These are phyloP conservation scores for Cephus rjabovi DNA, from an alignment of 2,888 invertebrate species.

Conservation along the genomic window DNA sequence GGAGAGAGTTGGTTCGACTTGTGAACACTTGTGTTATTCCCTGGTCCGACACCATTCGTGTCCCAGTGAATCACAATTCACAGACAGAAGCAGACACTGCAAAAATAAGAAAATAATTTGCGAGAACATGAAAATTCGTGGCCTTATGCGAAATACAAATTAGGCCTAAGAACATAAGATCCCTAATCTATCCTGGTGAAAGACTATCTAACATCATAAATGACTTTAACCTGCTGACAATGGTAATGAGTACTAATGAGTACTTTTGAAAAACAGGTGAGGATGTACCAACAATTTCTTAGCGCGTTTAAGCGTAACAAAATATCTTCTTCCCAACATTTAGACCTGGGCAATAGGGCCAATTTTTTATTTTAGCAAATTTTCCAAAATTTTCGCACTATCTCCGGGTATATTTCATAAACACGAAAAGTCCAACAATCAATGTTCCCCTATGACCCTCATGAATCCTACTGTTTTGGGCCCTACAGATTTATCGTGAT, in stretches of 20 bases:
- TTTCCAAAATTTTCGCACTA: neutral
- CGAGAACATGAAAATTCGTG: neutral
- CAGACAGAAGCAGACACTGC: neutral
- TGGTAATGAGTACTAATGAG: neutral
- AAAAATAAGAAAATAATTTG: neutral
- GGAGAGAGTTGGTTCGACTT: conserved; percentile 54
- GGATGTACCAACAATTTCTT: neutral
- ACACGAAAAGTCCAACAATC: neutral
- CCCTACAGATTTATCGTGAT: neutral
- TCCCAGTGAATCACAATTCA: conserved; percentile 51
- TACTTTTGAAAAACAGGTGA: neutral
- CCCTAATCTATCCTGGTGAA: neutral
- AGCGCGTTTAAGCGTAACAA: neutral
- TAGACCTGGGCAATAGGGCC: neutral
- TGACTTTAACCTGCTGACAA: neutral
- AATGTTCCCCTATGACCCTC: neutral
- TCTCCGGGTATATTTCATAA: neutral
- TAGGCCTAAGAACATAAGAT: neutral
- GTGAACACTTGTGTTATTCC: conserved; percentile 64
- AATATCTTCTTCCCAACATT: neutral
- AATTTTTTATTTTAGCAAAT: neutral
- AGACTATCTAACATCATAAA: neutral
- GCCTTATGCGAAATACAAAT: neutral
- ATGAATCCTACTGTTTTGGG: neutral
- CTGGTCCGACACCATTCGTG: conserved; percentile 51